phyloP scores from a whole-genome alignment of 2,888 invertebrate genomes.

The Boloria euphrosyne region DNA sequence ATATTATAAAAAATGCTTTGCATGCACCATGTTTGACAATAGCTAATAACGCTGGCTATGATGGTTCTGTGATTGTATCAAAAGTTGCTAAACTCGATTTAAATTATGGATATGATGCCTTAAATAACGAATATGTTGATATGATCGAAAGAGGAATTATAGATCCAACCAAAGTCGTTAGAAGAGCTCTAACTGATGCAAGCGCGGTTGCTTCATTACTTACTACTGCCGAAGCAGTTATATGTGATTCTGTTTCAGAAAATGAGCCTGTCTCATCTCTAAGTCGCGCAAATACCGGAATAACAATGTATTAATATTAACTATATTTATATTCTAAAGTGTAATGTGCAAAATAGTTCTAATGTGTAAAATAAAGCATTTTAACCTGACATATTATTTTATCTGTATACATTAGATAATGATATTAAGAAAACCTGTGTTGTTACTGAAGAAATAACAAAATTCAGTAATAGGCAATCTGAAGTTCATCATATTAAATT shows the following conservation, averaged over 20 bases:
- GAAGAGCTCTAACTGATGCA: constrained; percentile 68
- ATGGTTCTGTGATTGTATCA: constrained; percentile 93
- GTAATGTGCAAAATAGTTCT: too few relatives aligned
- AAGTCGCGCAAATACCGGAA: constrained; percentile 38
- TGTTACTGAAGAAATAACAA: too few relatives aligned
- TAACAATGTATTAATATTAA: constrained; percentile 39
- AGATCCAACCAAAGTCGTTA: constrained; percentile 92
- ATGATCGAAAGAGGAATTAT: constrained; percentile 96
- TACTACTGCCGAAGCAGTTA: constrained; percentile 96
- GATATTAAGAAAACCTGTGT: too few relatives aligned
- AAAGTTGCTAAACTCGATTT: constrained; percentile 90
- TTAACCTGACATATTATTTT: too few relatives aligned
- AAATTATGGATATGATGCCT: constrained; percentile 93
- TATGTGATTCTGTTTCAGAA: constrained; percentile 86
- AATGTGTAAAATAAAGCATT: too few relatives aligned
- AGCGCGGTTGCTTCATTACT: constrained; percentile 73
- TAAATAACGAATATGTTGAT: constrained; percentile 93
- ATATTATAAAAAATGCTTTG: constrained; percentile 92
- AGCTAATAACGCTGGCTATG: constrained; percentile 94
- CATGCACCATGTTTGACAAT: constrained; percentile 94
- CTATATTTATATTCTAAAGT: not conserved
- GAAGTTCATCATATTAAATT: too few relatives aligned
- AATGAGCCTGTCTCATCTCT: constrained; percentile 39
- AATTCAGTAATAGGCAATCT: too few relatives aligned
- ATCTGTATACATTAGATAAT: too few relatives aligned